These are phyloP conservation scores for Eira barbara DNA, from an alignment of 2,113 vertebrate species.

Conservation along the genomic window DNA sequence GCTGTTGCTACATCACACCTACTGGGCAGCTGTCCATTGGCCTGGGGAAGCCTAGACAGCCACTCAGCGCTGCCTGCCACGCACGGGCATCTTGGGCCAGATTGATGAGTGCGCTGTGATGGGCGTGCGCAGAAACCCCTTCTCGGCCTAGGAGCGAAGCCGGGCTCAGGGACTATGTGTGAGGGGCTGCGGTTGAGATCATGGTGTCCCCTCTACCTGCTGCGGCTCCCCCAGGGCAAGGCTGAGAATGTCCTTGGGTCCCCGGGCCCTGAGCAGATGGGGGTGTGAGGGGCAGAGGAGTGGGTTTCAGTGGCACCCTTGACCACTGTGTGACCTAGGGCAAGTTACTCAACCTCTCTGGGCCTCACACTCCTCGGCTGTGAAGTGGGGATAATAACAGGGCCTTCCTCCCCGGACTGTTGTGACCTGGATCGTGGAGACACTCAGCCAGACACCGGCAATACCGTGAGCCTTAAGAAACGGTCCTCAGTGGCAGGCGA, in stretches of 20 bases:
- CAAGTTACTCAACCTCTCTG: background rate
- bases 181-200: background rate
- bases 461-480: background rate
- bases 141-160: background rate
- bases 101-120: background rate
- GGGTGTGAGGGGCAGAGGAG: background rate
- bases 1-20: background rate
- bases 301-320: background rate
- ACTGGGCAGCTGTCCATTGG: background rate
- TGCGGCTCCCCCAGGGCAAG: background rate
- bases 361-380: background rate
- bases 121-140: background rate
- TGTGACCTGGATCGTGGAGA: background rate
- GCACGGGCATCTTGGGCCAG: background rate
- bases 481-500: background rate
- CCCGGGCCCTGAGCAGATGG: background rate
- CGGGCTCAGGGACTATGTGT: accelerated
- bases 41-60: background rate
- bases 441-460: background rate
- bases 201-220: background rate
- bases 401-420: background rate
- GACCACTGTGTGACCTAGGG: background rate
- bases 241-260: background rate
- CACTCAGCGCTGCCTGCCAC: background rate
- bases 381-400: background rate